phyloP scores from a whole-genome alignment of 1,140 invertebrate species.

The Daktulosphaira vitifoliae region DNA sequence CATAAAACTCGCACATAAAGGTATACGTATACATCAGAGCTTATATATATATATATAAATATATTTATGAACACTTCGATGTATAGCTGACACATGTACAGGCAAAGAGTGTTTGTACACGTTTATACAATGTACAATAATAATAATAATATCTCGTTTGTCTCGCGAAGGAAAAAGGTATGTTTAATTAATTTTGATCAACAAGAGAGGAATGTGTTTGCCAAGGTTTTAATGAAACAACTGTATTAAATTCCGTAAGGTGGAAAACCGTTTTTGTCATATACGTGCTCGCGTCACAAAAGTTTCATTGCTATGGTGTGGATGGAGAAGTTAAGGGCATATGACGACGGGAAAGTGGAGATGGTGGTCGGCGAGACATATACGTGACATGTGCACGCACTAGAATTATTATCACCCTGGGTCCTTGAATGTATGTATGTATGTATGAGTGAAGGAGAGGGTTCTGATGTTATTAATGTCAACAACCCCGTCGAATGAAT shows the following conservation, averaged over 20 bases:
- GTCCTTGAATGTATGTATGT: not conserved
- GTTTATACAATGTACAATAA: not conserved
- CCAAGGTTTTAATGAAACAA: constrained; percentile 34
- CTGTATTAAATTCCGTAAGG: constrained; percentile 33
- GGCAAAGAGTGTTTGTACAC: not conserved
- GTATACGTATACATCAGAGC: not conserved
- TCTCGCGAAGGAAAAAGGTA: constrained; percentile 20
- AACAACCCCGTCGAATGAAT: constrained; percentile 28
- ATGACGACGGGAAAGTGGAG: too few relatives aligned
- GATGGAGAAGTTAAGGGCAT: too few relatives aligned
- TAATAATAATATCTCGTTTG: constrained; percentile 30
- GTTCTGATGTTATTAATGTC: constrained; percentile 29
- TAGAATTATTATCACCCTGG: constrained; percentile 24
- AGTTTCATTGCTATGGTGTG: not conserved
- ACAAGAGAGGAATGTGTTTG: constrained; percentile 34
- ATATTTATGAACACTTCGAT: too few relatives aligned
- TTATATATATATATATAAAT: too few relatives aligned
- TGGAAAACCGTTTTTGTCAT: constrained; percentile 30
- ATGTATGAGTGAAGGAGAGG: not conserved
- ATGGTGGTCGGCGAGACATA: not conserved
- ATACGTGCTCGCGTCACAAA: not conserved
- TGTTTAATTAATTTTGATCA: constrained; percentile 34
- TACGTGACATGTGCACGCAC: constrained; percentile 22
- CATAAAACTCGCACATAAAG: not conserved
- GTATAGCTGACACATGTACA: too few relatives aligned